Evolutionary conservation across 2,797 vertebrate species (phyloP), one percentile per base, ranked within the genome.

Genomic region (Alectoris magna): DNA sequence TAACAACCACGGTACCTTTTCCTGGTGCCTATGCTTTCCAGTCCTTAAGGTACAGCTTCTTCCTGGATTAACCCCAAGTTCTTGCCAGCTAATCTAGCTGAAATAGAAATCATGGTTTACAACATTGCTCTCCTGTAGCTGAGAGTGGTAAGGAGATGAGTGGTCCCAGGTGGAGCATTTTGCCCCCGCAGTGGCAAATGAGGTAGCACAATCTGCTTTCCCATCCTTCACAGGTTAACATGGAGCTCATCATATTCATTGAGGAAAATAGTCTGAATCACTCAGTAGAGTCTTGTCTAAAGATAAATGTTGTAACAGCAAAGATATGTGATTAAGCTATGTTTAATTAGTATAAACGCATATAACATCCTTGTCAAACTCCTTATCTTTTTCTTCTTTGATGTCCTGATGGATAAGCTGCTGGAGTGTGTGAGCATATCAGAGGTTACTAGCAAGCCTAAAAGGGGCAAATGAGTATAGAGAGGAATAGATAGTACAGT

Each of bases 1-100:
- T 2, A 3, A 6, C 10, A 80, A 11, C 6, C 38, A 53, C 2
- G 0, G 21, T 62, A 62, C 67, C 44, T 91, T 71, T 70, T 69
- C 11, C 29, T 11, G 1, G 6, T 3, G 41, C 1, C 3, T 6
- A 34, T 49, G 2, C 34, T 77, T 91, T 19, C 29, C 3, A 21
- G 6, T 14, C 27, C 18, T 46, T 9, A 34, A 4, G 8, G 6
- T 3, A 1, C 6, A 74, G 6, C 7, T 76, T 71, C 68, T 73
- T 10, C 29, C 11, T 6, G 1, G 10, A 16, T 43, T n/a, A 0
- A 2, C 8, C 13, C 43, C 24, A 46, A 10, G 39, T 8, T 31
- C 26, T 31, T 2, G 3, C 46, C 62, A 46, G 19, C 5, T 21
- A 56, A 5, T 2, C 11, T 2, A 48, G 2, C 0, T 7, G 1